Evolutionary conservation across 2,113 vertebrate species (phyloP), one percentile per base, ranked within the genome.

Genomic region (Marcusenius ussheri): DNA sequence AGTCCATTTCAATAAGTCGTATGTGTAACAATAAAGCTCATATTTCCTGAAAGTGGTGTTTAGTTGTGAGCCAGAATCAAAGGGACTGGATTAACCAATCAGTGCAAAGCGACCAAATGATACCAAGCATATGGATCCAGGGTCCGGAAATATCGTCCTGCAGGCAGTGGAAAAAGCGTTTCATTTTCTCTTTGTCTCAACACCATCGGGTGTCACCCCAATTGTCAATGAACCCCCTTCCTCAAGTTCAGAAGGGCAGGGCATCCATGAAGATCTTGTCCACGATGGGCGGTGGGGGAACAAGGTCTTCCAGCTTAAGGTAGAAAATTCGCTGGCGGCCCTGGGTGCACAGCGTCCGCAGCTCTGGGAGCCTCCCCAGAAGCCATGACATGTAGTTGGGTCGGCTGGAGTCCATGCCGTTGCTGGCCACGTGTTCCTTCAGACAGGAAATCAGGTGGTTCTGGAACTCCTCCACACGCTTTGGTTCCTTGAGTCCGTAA

Each of bases 231-330:
- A 85, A 70, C 15, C 42, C 24, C 47, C 58, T 42, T 27, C 24
- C 66, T 66, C 58, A 27, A 9, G 35, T 88, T 98, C 95, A 99
- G 95, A 99, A 99, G 50, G 98, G 97, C 94, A 99, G 94, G 0
- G 97, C 97, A 92, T 99, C 98, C 97, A 98, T 97, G 92, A 99
- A 98, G 92, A 99, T 98, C 94, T 98, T 98, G 84, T 99, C 98
- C 0, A 99, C 96, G 0, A 99, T 97, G 2, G 97, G 97, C 0
- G 98, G 98, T 0, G 97, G 97, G 0, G 98, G 97, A 91, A 99
- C 97, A 80, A 99, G 91, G 90, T 99, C 97, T 93, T 98, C 98
- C 89, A 99, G 93, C 93, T 99, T 99, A 91, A 99, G 97, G 95
- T 98, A 99, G 93, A 99, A 98, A 93, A 99, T 99, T 53, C 98